These are phyloP conservation scores for Psephotus haematonotus DNA, from an alignment of 2,113 vertebrate genomes.

Conservation along the genomic window DNA sequence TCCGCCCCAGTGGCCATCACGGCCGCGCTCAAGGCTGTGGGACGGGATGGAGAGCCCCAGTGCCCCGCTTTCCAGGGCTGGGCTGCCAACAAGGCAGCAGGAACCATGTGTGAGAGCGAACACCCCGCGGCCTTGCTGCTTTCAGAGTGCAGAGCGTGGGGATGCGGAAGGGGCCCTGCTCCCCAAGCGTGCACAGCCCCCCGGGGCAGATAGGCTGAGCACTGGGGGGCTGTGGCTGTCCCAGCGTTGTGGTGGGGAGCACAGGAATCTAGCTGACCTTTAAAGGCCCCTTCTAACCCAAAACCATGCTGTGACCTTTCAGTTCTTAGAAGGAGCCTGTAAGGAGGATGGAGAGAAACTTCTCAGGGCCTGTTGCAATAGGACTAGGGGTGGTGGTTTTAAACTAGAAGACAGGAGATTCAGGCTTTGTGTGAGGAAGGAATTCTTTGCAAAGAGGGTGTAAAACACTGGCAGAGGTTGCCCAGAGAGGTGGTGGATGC, in stretches of 20 bases:
- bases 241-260: neutral
- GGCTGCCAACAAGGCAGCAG: neutral
- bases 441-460: neutral
- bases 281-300: neutral
- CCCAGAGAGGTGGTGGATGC: neutral
- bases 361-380: neutral
- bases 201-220: neutral
- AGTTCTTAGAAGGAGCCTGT: neutral
- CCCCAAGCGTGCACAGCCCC: too few species aligned
- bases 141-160: fast-evolving
- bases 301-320: neutral
- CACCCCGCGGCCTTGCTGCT: fast-evolving
- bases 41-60: neutral
- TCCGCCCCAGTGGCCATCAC: fast-evolving
- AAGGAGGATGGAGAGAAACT: neutral
- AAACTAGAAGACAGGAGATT: neutral
- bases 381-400: neutral
- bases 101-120: neutral
- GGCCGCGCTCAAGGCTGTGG: neutral
- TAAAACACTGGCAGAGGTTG: neutral
- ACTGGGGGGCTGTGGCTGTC: fast-evolving
- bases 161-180: too few species aligned
- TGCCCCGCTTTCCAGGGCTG: neutral
- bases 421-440: neutral
- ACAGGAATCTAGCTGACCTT: neutral